Evolutionary conservation across 2,113 vertebrate species (phyloP), one percentile per base, ranked within the genome.

Genomic region (Aldabrachelys gigantea): DNA sequence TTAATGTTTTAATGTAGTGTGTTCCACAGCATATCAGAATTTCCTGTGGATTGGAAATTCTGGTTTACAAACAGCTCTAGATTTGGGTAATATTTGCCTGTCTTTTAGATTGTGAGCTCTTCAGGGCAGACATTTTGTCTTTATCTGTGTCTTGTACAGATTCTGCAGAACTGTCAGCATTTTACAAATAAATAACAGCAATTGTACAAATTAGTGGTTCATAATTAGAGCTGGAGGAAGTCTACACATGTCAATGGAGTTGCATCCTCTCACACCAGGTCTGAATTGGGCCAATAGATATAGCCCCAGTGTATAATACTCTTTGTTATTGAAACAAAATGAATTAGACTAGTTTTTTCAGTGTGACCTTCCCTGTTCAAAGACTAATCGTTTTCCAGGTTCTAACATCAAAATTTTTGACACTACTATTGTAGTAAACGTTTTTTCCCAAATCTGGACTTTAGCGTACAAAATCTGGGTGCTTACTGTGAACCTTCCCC

Each of bases 341-440:
- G 5, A 3, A 9, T 92, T 4, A 35, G 50, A 44, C 7, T 78
- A 78, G 16, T 89, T 75, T 62, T 59, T 11, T 65, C 47, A 90
- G 4, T 3, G 13, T 90, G 89, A 3, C 29, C 87, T 93, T 94
- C 50, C 21, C 56, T 82, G 72, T 65, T 87, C 49, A 80, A 88
- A 8, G 69, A 89, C 22, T 80, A 87, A 88, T 5, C 56, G 27
- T 75, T 11, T 81, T 88, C 79, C 56, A 47, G n/a, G 91, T 96
- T 92, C 87, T 94, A 84, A 65, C 29, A 50, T 91, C 38, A 91
- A 25, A 29, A 8, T 91, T 95, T 92, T 92, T 96, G 76, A 89
- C 57, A 69, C 4, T 93, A 91, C 57, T 96, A n/a, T n/a, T n/a
- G n/a, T n/a, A n/a, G n/a, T n/a, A n/a, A n/a, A n/a, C n/a, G n/a